A percentile compares a stretch with the other conserved stretches of the same genome.
Evolutionary conservation across 2,888 invertebrate genomes (phyloP).

Genomic region (Crepidodera aurea): DNA sequence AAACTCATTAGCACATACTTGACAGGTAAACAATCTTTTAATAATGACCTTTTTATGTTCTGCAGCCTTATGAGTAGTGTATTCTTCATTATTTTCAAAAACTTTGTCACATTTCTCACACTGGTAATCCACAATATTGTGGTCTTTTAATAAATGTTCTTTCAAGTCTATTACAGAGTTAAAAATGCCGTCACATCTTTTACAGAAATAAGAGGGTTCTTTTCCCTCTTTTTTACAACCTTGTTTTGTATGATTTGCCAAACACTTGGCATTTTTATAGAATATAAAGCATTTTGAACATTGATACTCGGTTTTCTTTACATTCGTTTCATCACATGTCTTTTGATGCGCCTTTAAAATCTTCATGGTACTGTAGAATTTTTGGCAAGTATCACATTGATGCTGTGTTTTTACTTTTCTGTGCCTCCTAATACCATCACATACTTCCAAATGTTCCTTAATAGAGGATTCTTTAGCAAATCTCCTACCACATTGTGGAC

Average conservation of each 20-base stretch:
- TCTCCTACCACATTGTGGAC: constrained; percentile 36
- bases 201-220: constrained; percentile 31
- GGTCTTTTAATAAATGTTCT: constrained; percentile 33
- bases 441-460: constrained; percentile 29
- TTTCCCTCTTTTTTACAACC: constrained; percentile 34
- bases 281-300: constrained; percentile 35
- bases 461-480: constrained; percentile 36
- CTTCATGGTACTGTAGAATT: constrained; percentile 43
- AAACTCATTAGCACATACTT: constrained; percentile 47
- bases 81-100: constrained; percentile 31
- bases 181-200: constrained; percentile 36
- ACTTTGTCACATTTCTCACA: constrained; percentile 33
- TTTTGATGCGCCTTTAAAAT: constrained; percentile 43
- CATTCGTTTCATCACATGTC: constrained; percentile 31
- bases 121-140: constrained; percentile 29
- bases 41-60: constrained; percentile 30
- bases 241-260: constrained; percentile 31
- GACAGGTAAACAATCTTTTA: constrained; percentile 41
- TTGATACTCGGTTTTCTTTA: constrained; percentile 35
- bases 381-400: constrained; percentile 40
- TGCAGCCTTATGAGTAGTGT: constrained; percentile 25
- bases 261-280: constrained; percentile 33
- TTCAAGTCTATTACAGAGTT: constrained; percentile 29
- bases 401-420: constrained; percentile 33
- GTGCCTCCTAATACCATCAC: constrained; percentile 39